Evolutionary conservation across 2,888 invertebrate genomes (phyloP).

Genomic region (Sericinus montela): DNA sequence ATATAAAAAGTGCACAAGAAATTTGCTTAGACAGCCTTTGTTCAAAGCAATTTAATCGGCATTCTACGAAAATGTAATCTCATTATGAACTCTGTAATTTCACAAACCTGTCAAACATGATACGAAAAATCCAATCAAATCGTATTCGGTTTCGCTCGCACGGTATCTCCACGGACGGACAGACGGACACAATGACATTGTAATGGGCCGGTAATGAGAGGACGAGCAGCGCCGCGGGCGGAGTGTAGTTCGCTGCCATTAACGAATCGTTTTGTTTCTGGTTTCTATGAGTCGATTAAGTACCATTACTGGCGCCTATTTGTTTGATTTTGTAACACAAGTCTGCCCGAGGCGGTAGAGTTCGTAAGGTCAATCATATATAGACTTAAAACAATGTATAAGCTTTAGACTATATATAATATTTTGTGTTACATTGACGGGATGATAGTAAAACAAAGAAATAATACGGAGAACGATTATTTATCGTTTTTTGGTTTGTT

Average conservation of each 20-base stretch:
- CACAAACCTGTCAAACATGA: not conserved
- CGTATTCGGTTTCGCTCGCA: constrained; percentile 7
- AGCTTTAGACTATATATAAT: no score
- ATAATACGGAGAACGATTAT: no score
- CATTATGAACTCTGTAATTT: not conserved
- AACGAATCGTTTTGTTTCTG: constrained; percentile 13
- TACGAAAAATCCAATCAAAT: constrained; percentile 14
- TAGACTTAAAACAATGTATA: no score
- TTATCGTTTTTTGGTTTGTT: no score
- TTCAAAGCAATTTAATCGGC: no score
- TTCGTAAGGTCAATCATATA: constrained; percentile 7
- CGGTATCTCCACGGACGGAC: constrained; percentile 12
- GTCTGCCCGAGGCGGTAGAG: not conserved
- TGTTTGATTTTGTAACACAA: constrained; percentile 10
- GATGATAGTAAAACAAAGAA: no score
- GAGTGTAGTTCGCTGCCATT: constrained; percentile 19
- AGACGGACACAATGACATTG: constrained; percentile 36
- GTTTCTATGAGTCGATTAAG: constrained; percentile 14
- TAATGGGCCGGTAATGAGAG: constrained; percentile 40
- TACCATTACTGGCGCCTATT: constrained; percentile 7
- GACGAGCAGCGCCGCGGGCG: constrained; percentile 27
- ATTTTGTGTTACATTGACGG: no score
- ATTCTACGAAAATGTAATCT: no score
- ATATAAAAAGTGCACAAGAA: no score
- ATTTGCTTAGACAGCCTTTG: no score